phyloP scores from a whole-genome alignment of 2,113 vertebrate species.

The Anarrhichthys ocellatus region DNA sequence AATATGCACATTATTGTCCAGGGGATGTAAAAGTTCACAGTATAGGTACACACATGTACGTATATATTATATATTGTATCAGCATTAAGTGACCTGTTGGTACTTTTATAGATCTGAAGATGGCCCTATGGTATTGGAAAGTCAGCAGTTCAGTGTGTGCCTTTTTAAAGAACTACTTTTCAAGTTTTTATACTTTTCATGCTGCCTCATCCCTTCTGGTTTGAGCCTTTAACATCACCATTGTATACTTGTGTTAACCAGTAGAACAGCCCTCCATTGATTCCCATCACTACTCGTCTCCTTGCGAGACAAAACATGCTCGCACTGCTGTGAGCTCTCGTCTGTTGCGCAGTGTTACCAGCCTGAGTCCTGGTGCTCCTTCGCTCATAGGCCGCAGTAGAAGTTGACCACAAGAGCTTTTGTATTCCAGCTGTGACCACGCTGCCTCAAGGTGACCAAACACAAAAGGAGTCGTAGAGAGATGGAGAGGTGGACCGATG shows the following conservation, averaged over 20 bases:
- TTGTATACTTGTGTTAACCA: not conserved
- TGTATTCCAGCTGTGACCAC: slow-evolving; percentile 43
- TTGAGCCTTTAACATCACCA: not conserved
- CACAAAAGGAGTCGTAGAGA: slow-evolving; percentile 35
- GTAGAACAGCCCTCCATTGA: not conserved
- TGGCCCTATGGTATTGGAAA: too few species aligned
- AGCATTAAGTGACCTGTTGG: too few species aligned
- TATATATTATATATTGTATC: too few species aligned
- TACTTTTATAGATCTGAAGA: too few species aligned
- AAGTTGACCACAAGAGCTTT: slow-evolving; percentile 21
- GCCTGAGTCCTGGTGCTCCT: not conserved
- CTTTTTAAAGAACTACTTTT: too few species aligned
- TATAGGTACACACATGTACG: not conserved
- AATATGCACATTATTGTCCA: not conserved
- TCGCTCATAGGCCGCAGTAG: slow-evolving; percentile 33
- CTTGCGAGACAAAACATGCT: not conserved
- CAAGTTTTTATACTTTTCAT: too few species aligned
- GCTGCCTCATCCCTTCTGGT: too few species aligned
- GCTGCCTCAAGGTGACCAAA: slow-evolving; percentile 47
- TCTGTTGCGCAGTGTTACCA: not conserved
- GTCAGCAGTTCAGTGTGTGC: too few species aligned
- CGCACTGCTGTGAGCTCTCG: not conserved
- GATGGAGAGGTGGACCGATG: slow-evolving; percentile 8
- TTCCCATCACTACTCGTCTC: not conserved
- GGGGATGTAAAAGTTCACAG: not conserved